Base-by-base conservation (phyloP, 2,797 vertebrate species). In the Eupleurogrammus muticus region DNA sequence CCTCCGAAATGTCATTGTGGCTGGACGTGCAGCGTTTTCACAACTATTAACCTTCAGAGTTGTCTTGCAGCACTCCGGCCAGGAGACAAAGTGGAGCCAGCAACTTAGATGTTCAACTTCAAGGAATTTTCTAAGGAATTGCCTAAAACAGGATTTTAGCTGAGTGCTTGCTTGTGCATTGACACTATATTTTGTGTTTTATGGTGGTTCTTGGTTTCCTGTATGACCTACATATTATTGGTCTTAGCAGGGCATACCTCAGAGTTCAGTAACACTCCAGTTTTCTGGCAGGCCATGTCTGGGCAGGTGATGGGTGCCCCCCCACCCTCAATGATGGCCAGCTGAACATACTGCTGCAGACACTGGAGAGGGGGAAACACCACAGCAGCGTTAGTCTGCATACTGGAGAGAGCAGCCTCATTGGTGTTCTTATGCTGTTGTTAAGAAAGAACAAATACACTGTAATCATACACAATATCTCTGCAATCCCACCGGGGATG, bases 231-330 rank as follows among this genome's bases (percentile, higher is more conserved):
- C 47, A 68, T 56, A 38, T 51, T 13, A 28, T 3, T 42, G 38
- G 19, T 46, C 73, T 65, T 19, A 66, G 48, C n/a, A 19, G 67
- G 61, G 21, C 75, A 51, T 96, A 99, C 98, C 97, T 99, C 97
- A 19, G 94, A 90, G 90, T 98, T 96, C 76, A 95, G 92, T 12
- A 99, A 89, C 66, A 86, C 90, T 68, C 97, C 96, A 4, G 88
- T 90, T 61, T 93, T 93, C 79, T 91, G 90, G 89, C 98, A 99
- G 55, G 94, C 91, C 93, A 95, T 95, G 87, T 97, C 97, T 38
- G 98, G 98, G 76, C 98, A 99, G 28, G 96, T 97, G 91, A 99
- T 95, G 61, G 96, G 94, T 66, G 95, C 93, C 23, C 98, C 98
- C 69, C 96, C 97, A 4, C 96, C 97, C 77, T 96, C 96, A 80